Conservation (phyloP, 2,888 invertebrate species). For the Cheilosia impressa region DNA sequence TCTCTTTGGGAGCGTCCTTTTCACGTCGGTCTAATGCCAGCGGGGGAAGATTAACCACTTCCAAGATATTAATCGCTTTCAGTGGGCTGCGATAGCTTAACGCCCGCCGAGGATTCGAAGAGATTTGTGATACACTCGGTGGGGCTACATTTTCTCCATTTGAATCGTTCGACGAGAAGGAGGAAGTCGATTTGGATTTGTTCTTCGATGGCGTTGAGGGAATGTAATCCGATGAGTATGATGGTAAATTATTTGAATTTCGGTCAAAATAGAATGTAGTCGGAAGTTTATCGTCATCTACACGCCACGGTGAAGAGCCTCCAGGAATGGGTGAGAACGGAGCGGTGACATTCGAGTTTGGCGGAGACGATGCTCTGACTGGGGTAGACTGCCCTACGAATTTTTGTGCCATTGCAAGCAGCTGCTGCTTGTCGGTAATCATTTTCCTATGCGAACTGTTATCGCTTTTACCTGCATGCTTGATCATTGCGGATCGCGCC, state of each 20-base stretch:
- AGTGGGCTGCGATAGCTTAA: slow-evolving; percentile 79
- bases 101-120: slow-evolving; percentile 78
- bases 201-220: slow-evolving; percentile 76
- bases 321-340: slow-evolving; percentile 78
- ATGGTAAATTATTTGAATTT: slow-evolving; percentile 80
- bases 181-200: slow-evolving; percentile 70
- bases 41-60: slow-evolving; percentile 79
- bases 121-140: slow-evolving; percentile 13
- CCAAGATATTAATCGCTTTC: slow-evolving; percentile 80
- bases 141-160: slow-evolving; percentile 81
- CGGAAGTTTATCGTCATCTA: slow-evolving; percentile 78
- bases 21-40: slow-evolving; percentile 37
- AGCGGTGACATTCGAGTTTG: neutral
- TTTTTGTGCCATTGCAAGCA: slow-evolving; percentile 78
- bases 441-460: slow-evolving; percentile 56
- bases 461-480: slow-evolving; percentile 76
- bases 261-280: slow-evolving; percentile 79
- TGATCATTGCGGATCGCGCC: slow-evolving; percentile 79
- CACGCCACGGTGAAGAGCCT: slow-evolving; percentile 81
- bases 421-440: slow-evolving; percentile 70
- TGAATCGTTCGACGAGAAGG: slow-evolving; percentile 79
- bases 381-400: slow-evolving; percentile 80
- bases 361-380: slow-evolving; percentile 64
- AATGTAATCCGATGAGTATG: slow-evolving; percentile 81
- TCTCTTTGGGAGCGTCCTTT: slow-evolving; percentile 46